Evolutionary conservation across 1,140 invertebrate genomes (phyloP).

Genomic region (Cherax destructor): DNA sequence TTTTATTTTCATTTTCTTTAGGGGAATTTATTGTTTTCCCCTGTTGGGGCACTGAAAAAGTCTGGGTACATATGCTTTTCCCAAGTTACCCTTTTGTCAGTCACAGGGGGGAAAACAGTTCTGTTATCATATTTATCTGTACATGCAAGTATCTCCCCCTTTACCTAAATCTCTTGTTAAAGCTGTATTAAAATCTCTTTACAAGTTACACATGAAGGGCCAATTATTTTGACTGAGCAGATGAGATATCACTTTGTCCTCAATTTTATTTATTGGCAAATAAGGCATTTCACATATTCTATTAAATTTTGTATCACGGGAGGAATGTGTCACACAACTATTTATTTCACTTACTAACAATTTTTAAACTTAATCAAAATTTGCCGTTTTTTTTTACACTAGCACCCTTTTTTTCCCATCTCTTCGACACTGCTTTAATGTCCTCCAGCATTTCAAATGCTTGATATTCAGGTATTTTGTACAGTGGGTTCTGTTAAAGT

Average conservation of each 20-base stretch:
- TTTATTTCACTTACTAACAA: neutral
- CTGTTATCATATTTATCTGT: neutral
- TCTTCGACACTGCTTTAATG: neutral
- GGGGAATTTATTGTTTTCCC: neutral
- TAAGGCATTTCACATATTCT: neutral
- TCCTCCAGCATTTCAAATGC: neutral
- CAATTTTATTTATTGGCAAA: neutral
- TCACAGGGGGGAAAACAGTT: neutral
- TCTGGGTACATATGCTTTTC: neutral
- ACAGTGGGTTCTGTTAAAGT: neutral
- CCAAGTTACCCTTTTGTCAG: neutral
- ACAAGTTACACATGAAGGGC: neutral
- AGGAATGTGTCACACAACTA: neutral
- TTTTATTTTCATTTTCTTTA: neutral
- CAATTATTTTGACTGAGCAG: neutral
- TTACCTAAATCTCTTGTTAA: neutral
- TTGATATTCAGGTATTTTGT: neutral
- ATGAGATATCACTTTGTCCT: neutral
- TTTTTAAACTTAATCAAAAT: constrained; percentile 11
- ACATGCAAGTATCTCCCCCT: neutral
- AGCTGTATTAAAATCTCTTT: neutral
- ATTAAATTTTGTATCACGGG: neutral
- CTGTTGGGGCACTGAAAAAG: neutral
- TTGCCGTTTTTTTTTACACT: neutral
- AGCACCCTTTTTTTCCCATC: neutral